Evolutionary conservation across 2,888 invertebrate genomes (phyloP).

Genomic region (Amitus sp.): DNA sequence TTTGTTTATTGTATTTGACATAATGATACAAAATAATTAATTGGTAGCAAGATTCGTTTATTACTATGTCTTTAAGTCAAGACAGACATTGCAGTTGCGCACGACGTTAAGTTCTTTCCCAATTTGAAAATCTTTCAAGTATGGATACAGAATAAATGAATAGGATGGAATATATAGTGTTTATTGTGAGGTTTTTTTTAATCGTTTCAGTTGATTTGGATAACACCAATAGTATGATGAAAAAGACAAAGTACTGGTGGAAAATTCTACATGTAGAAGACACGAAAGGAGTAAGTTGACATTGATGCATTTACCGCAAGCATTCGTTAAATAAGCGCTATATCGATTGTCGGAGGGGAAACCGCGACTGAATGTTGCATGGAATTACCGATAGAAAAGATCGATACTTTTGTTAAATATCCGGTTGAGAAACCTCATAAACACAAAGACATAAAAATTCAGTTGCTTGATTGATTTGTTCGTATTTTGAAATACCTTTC

Average conservation of each 20-base stretch:
- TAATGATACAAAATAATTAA: no score
- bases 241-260: constrained; percentile 56
- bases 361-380: no score
- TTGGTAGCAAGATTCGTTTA: no score
- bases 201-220: constrained; percentile 17
- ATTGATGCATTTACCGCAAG: constrained; percentile 7
- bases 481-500: constrained; percentile 14
- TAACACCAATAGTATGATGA: constrained; percentile 45
- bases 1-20: no score
- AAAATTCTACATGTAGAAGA: constrained; percentile 50
- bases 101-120: no score
- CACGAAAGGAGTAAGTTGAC: constrained; percentile 56
- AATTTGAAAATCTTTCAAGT: no score
- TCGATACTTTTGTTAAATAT: not conserved
- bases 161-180: not conserved
- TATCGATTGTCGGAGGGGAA: no score
- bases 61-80: no score
- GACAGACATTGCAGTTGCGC: no score
- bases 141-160: no score
- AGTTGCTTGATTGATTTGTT: not conserved
- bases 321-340: no score
- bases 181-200: not conserved
- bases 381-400: no score
- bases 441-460: not conserved
- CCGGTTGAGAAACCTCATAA: not conserved